Evolutionary conservation across 2,888 invertebrate genomes (phyloP), one percentile per base, ranked within the genome.

Genomic region (Drosophila falleni): DNA sequence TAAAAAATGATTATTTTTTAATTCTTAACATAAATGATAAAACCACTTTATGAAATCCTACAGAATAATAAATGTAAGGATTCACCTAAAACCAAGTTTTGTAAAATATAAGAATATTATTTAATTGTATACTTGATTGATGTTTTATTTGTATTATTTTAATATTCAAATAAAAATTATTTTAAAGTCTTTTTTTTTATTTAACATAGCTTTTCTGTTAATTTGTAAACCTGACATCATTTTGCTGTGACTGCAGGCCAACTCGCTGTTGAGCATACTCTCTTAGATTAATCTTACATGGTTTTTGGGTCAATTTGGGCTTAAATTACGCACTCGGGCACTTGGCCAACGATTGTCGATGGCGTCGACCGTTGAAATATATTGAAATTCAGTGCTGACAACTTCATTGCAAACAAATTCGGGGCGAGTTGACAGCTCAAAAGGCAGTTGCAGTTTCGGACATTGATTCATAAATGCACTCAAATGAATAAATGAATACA

Each of bases 291-390:
- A 2, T 37, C 61, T 54, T 37, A 41, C 5, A 35, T 67, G 53
- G 35, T 89, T 89, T 85, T 86, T 86, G 76, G 85, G 85, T 85
- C 89, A 85, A 79, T 87, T 81, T 89, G 89, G 81, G 88, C 82
- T 86, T 86, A 84, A 89, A 89, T 87, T 74, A 89, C 89, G 72
- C 78, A 66, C 70, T 74, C 59, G 44, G 33, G 72, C 78, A 77
- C 71, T 80, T 80, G 80, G 84, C 78, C 53, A 60, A 66, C 80
- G 73, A 86, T 86, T 82, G 86, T 55, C 63, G 67, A 50, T 54
- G 47, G 35, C 59, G 56, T 59, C 64, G 65, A 16, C 10, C 23
- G 41, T 49, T 39, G 50, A 51, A 42, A 54, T 77, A 85, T 77
- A 79, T 41, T 16, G 5, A 74, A 84, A 85, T 79, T 51, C 46